A percentile compares a stretch with the other conserved stretches of the same genome.
Evolutionary conservation across 2,113 vertebrate genomes (phyloP).

Genomic region (Serinus canaria): DNA sequence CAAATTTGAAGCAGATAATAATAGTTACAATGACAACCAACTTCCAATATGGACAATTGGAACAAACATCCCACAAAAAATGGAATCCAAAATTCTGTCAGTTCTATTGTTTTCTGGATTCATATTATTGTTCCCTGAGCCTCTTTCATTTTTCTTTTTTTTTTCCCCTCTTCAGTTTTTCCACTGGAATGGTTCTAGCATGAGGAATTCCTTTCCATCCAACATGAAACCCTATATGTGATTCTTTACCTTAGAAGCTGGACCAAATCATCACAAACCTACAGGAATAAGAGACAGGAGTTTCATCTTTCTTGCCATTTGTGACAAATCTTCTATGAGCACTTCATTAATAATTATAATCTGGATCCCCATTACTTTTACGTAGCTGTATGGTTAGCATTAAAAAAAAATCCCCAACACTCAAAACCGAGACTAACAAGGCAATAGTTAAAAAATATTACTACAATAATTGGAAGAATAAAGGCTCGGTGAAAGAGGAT

Average conservation of each 20-base stretch:
- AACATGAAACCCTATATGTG: not conserved
- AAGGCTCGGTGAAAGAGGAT: not conserved
- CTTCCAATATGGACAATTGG: not conserved
- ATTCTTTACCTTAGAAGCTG: conserved; percentile 78
- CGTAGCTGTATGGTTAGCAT: not conserved
- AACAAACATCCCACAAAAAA: not conserved
- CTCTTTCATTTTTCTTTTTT: not conserved
- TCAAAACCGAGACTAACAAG: not conserved
- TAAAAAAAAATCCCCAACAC: not conserved
- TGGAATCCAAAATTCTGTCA: not conserved
- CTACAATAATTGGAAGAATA: not conserved
- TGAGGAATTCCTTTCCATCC: not conserved
- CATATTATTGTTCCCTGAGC: not conserved
- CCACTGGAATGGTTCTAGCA: not conserved
- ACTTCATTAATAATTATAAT: not conserved
- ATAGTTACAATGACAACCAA: not conserved
- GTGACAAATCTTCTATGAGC: not conserved
- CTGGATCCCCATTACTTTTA: not conserved
- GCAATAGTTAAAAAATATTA: not conserved
- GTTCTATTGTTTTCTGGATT: not conserved
- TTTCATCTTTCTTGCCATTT: not conserved
- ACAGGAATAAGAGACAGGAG: conserved; percentile 4
- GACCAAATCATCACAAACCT: conserved; percentile 76
- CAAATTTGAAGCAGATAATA: not conserved
- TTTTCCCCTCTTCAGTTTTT: not conserved